Base-by-base conservation (phyloP, 2,888 invertebrate species). In the Spilarctia lutea region DNA sequence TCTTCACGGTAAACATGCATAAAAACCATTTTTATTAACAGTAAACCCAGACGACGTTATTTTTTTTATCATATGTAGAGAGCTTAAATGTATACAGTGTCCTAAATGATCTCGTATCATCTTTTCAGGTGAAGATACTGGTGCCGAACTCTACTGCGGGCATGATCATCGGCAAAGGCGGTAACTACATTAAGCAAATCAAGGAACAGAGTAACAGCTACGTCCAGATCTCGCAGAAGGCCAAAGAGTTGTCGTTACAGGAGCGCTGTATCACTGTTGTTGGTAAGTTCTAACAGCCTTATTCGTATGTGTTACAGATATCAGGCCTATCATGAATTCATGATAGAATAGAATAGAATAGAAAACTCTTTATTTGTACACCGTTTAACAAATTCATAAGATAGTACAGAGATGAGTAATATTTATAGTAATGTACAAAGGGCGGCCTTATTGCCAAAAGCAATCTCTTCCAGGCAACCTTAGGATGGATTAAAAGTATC, bases 111-210 rank as follows among this genome's bases (percentile, higher is more conserved):
- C n/a, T 7, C 20, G 20, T 35, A 13, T 18, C 8, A 71, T 80
- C 72, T 91, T 35, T 91, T 63, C 92, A 96, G 96, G 98, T 99
- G 83, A 99, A 99, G 96, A 98, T 99, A 89, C 96, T 99, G 87
- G 99, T 99, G 93, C 99, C 99, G 82, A 99, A 99, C 94, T 99
- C 99, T 72, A 99, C 99, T 67, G 99, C 99, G 77, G 99, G 99
- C 88, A 99, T 99, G 99, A 99, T 99, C 86, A 99, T 99, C 91
- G 99, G 99, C 88, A 99, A 99, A 94, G 98, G 98, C 75, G 99
- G 99, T 87, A 98, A 98, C 95, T 99, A 98, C 93, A 99, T 99
- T 90, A 99, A 99, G 94, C 98, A 98, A 96, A 98, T 99, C 88
- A 99, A 99, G 94, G 99, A 99, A 93, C 98, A 98, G 91, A 99